These are phyloP conservation scores for Volucella inflata DNA, from an alignment of 2,888 invertebrate species.

Conservation along the genomic window DNA sequence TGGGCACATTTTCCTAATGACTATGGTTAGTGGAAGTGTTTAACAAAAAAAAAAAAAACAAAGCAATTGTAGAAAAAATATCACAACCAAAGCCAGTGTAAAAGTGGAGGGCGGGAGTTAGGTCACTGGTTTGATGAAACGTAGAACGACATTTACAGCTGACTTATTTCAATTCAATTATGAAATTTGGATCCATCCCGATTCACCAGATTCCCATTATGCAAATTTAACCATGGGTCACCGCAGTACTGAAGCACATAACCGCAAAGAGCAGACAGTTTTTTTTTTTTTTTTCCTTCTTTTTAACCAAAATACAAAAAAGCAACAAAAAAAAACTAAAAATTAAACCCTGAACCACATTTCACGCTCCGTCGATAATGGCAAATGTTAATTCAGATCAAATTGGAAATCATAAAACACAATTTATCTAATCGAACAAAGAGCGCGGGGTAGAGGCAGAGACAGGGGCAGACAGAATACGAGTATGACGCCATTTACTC, in stretches of 20 bases:
- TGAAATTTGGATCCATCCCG: constrained; percentile 66
- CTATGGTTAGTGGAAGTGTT: constrained; percentile 46
- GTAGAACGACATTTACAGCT: constrained; percentile 72
- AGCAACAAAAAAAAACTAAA: constrained; percentile 29
- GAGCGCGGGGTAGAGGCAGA: constrained; percentile 10
- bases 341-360: constrained; percentile 59
- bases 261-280: constrained; percentile 28
- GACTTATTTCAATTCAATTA: constrained; percentile 75
- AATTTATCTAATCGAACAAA: constrained; percentile 75
- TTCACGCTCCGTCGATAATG: constrained; percentile 73
- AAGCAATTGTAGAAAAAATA: constrained; percentile 12
- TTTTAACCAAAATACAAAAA: neutral
- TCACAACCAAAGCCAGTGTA: neutral
- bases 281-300: too few relatives aligned
- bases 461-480: too few relatives aligned
- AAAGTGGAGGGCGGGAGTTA: too few relatives aligned
- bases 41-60: neutral
- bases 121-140: constrained; percentile 33
- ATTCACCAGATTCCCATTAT: constrained; percentile 69
- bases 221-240: constrained; percentile 67
- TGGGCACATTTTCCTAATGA: constrained; percentile 67
- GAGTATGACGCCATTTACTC: constrained; percentile 47
- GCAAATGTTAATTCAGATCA: constrained; percentile 72
- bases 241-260: constrained; percentile 58
- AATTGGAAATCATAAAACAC: constrained; percentile 73